Conservation (phyloP, 2,113 vertebrate species). For the Cheirogaleus medius region DNA sequence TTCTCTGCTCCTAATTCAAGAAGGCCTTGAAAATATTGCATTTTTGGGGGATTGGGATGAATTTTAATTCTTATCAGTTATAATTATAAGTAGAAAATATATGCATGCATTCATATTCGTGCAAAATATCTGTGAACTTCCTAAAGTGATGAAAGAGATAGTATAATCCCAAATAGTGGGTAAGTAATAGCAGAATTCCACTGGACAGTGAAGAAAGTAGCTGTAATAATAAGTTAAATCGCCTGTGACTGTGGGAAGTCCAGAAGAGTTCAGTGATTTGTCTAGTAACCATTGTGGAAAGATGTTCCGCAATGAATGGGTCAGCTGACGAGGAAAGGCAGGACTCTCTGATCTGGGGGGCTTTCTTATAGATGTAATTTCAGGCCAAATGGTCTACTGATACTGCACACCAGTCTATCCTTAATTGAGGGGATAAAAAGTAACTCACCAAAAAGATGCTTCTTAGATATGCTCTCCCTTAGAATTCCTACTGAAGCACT, state of each 20-base stretch:
- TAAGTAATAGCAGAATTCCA: neutral
- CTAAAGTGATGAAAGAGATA: neutral
- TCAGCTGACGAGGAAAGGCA: neutral
- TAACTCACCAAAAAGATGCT: neutral
- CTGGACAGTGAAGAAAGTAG: neutral
- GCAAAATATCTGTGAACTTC: neutral
- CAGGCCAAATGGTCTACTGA: neutral
- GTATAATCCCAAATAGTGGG: neutral
- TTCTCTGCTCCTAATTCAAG: neutral
- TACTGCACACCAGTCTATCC: fast-evolving
- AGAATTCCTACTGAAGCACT: neutral
- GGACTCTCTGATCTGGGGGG: neutral
- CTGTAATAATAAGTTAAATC: neutral
- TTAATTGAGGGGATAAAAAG: neutral
- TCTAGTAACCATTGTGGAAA: neutral
- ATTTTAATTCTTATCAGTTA: neutral
- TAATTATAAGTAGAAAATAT: neutral
- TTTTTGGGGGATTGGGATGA: neutral
- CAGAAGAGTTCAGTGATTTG: neutral
- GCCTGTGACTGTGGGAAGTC: neutral
- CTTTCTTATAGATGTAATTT: neutral
- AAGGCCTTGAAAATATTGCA: neutral
- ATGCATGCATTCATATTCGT: neutral
- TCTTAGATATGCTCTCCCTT: neutral
- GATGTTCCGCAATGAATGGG: neutral